Conservation (phyloP, 2,113 vertebrate species). For the Abramis brama region DNA sequence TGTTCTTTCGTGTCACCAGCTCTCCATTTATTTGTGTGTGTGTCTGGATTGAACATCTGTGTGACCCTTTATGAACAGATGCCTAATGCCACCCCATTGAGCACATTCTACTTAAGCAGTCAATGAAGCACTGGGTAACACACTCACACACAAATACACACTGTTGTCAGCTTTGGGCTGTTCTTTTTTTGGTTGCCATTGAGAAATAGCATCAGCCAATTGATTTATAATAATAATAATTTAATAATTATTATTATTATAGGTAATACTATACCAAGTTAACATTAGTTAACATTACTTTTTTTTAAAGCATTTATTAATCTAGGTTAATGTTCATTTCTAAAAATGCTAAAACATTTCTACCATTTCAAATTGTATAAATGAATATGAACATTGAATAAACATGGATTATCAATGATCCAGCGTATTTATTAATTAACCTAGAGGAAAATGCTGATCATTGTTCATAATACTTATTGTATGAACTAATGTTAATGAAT, state of each 20-base stretch:
- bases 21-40: slow-evolving; percentile 36
- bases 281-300: neutral
- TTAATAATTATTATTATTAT: neutral
- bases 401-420: neutral
- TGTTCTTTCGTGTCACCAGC: slow-evolving; percentile 28
- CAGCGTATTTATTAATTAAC: neutral
- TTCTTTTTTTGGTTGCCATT: slow-evolving; percentile 31
- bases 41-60: slow-evolving; percentile 68
- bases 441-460: neutral
- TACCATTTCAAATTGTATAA: neutral
- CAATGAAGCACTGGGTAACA: slow-evolving; percentile 29
- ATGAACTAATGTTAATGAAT: neutral
- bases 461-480: neutral
- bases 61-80: slow-evolving; percentile 65
- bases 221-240: neutral
- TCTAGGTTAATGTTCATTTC: neutral
- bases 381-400: neutral
- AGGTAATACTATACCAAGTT: neutral
- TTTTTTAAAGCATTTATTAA: neutral
- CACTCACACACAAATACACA: slow-evolving; percentile 8
- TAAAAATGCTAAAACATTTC: neutral
- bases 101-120: slow-evolving; percentile 63
- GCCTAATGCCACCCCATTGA: slow-evolving; percentile 61
- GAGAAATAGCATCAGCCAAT: slow-evolving; percentile 6
- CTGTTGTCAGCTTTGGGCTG: neutral